Evolutionary conservation across 2,113 vertebrate genomes (phyloP).

Genomic region (Calyptommatus sinebrachiatus): DNA sequence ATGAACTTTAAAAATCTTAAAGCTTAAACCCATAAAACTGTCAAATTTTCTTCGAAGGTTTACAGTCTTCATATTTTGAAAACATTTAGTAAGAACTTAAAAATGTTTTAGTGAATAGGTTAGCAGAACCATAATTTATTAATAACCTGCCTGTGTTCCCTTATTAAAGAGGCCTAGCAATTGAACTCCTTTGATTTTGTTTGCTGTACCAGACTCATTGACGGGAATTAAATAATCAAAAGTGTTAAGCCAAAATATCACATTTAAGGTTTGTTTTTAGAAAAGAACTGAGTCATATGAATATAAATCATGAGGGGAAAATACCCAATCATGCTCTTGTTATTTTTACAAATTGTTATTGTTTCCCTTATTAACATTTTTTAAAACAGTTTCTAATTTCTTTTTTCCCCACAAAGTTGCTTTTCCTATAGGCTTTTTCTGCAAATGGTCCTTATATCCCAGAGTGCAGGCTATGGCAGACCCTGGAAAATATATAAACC

Average conservation of each 20-base stretch:
- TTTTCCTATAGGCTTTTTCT: no score
- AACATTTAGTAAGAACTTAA: conserved; percentile 23
- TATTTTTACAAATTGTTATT: not conserved
- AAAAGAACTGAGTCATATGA: not conserved
- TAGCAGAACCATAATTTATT: conserved; percentile 15
- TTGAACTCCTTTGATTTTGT: not conserved
- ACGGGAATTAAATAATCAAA: not conserved
- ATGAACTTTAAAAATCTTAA: conserved; percentile 20
- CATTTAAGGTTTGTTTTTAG: not conserved
- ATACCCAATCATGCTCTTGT: not conserved
- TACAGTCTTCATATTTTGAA: conserved; percentile 36
- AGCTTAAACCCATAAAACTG: conserved; percentile 9
- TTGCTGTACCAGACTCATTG: not conserved
- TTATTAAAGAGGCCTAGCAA: not conserved
- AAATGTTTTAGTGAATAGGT: conserved; percentile 11
- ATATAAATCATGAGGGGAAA: not conserved
- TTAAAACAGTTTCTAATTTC: no score
- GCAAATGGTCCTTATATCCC: no score
- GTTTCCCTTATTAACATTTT: not conserved
- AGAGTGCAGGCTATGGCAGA: no score
- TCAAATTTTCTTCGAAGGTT: conserved; percentile 33
- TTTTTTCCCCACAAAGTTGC: no score
- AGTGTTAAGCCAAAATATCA: not conserved
- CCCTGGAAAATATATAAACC: no score
- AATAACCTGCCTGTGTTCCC: not conserved